A percentile compares a stretch with the other conserved stretches of the same genome.
phyloP scores from a whole-genome alignment of 2,113 vertebrate genomes.

The Puntigrus tetrazona region DNA sequence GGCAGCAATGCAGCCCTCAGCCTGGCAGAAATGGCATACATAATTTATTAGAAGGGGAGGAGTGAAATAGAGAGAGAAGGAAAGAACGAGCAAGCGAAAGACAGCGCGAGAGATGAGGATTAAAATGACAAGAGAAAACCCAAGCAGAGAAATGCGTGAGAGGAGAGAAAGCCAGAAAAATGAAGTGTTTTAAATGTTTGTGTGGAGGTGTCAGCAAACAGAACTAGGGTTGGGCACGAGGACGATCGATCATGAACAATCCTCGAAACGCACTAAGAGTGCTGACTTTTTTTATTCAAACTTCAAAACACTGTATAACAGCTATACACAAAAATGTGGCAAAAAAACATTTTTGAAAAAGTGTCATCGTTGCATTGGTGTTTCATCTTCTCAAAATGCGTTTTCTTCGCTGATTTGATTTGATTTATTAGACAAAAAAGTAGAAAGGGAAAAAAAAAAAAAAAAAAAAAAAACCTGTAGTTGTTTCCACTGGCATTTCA shows the following conservation, averaged over 20 bases:
- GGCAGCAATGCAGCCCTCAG: conserved; percentile 80
- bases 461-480: too few relatives aligned
- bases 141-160: conserved; percentile 53
- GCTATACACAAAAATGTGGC: neutral
- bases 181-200: neutral
- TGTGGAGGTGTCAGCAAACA: conserved; percentile 46
- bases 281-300: neutral
- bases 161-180: conserved; percentile 65
- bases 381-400: neutral
- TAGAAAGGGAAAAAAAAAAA: too few relatives aligned
- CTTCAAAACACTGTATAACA: neutral
- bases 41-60: conserved; percentile 78
- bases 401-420: neutral
- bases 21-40: conserved; percentile 78
- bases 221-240: neutral
- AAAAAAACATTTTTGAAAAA: neutral
- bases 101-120: conserved; percentile 59
- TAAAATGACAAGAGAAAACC: conserved; percentile 60
- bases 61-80: conserved; percentile 47
- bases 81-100: conserved; percentile 64
- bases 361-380: neutral
- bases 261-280: neutral
- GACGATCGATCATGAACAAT: neutral
- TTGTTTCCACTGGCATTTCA: too few relatives aligned
- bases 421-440: neutral